Conservation (phyloP, 2,113 vertebrate genomes). For the Campylomormyrus numenius region DNA sequence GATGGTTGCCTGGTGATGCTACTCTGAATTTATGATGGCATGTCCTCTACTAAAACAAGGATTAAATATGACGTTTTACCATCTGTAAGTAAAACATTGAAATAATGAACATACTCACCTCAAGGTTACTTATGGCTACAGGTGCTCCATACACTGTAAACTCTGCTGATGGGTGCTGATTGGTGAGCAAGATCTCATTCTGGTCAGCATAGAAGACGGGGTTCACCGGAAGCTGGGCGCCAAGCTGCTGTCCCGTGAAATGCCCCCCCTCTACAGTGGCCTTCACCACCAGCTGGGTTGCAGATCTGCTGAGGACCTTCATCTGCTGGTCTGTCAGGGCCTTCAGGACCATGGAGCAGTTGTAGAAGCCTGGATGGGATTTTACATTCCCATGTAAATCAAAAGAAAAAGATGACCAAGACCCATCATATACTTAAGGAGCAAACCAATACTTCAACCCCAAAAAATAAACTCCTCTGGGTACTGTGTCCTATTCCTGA, state of each 20-base stretch:
- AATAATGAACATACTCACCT: slow-evolving; percentile 57
- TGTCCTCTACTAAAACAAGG: neutral
- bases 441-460: neutral
- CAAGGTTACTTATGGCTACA: slow-evolving; percentile 65
- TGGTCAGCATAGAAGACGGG: slow-evolving; percentile 77
- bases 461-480: neutral
- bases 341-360: slow-evolving; percentile 68
- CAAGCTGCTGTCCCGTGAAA: slow-evolving; percentile 53
- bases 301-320: slow-evolving; percentile 65
- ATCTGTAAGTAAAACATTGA: neutral
- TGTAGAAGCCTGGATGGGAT: slow-evolving; percentile 69
- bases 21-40: neutral
- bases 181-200: slow-evolving; percentile 75
- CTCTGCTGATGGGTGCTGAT: slow-evolving; percentile 62
- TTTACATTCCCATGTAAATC: neutral
- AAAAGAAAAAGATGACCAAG: neutral
- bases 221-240: slow-evolving; percentile 65
- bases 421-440: neutral
- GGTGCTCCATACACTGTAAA: slow-evolving; percentile 73
- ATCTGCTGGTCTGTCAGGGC: slow-evolving; percentile 70
- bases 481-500: neutral
- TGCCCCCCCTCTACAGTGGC: slow-evolving; percentile 54
- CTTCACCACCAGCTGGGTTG: slow-evolving; percentile 59
- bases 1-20: neutral
- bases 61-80: neutral